phyloP scores from a whole-genome alignment of 2,113 vertebrate species.

The Sinocyclocheilus maitianheensis region DNA sequence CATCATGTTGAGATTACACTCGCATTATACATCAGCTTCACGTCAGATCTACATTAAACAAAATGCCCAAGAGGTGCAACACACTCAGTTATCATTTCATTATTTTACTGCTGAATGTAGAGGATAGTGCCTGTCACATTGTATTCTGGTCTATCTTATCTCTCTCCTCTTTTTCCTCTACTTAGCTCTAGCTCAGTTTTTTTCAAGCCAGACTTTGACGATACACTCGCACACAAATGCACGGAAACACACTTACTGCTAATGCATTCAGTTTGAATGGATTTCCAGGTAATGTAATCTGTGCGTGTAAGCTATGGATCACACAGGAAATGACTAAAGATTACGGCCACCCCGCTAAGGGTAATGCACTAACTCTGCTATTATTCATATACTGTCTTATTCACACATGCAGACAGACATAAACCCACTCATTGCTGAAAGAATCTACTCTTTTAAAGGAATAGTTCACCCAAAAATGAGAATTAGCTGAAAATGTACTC shows the following conservation, averaged over 20 bases:
- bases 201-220: not conserved
- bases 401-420: slow-evolving; percentile 1
- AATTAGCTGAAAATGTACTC: too few species aligned
- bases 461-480: too few species aligned
- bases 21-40: slow-evolving; percentile 47
- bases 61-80: slow-evolving; percentile 39
- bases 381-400: not conserved
- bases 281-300: slow-evolving; percentile 1
- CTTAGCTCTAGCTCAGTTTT: not conserved
- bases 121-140: slow-evolving; percentile 20
- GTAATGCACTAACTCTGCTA: slow-evolving; percentile 8
- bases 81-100: slow-evolving; percentile 45
- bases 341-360: not conserved
- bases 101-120: slow-evolving; percentile 31
- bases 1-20: slow-evolving; percentile 47
- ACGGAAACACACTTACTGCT: not conserved
- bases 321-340: slow-evolving; percentile 24
- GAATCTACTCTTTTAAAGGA: not conserved
- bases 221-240: slow-evolving; percentile 27
- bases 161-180: not conserved
- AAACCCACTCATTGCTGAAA: not conserved
- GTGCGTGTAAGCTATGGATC: not conserved
- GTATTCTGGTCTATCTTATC: slow-evolving; percentile 22
- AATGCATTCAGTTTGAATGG: slow-evolving; percentile 10
- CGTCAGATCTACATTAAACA: slow-evolving; percentile 48